These are phyloP conservation scores for Macaca nemestrina DNA, from an alignment of 2,113 vertebrate genomes.

Conservation along the genomic window DNA sequence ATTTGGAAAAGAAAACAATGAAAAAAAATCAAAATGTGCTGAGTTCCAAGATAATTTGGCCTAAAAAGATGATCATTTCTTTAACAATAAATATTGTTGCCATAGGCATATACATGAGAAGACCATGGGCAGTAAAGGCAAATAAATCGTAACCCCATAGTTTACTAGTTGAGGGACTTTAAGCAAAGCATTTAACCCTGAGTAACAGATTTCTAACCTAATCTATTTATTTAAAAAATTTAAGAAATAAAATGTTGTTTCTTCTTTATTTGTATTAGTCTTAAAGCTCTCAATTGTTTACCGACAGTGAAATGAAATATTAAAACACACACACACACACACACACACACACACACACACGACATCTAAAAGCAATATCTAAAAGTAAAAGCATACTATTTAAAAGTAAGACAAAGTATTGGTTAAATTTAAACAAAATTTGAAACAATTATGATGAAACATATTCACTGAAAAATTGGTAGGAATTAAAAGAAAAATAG, in stretches of 20 bases:
- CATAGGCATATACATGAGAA: neutral
- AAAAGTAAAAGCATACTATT: neutral
- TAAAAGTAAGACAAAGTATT: neutral
- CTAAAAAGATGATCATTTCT: neutral
- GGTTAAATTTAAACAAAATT: neutral
- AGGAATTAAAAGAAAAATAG: neutral
- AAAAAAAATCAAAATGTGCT: conserved; percentile 13
- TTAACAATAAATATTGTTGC: neutral
- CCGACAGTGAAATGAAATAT: neutral
- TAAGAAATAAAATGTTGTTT: neutral
- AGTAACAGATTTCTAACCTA: neutral
- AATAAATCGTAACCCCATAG: neutral
- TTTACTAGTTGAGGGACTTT: neutral
- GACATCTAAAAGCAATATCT: neutral
- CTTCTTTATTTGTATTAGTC: neutral
- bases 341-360: neutral
- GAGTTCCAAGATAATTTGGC: neutral
- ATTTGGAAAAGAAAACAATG: conserved; percentile 7
- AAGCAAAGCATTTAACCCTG: neutral
- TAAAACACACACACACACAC: no score
- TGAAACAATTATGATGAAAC: neutral
- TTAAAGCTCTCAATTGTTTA: neutral
- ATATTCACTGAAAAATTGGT: neutral
- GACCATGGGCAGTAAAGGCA: neutral
- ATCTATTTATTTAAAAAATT: neutral